Evolutionary conservation across 2,888 invertebrate species (phyloP).

Genomic region (Harmothoe impar): DNA sequence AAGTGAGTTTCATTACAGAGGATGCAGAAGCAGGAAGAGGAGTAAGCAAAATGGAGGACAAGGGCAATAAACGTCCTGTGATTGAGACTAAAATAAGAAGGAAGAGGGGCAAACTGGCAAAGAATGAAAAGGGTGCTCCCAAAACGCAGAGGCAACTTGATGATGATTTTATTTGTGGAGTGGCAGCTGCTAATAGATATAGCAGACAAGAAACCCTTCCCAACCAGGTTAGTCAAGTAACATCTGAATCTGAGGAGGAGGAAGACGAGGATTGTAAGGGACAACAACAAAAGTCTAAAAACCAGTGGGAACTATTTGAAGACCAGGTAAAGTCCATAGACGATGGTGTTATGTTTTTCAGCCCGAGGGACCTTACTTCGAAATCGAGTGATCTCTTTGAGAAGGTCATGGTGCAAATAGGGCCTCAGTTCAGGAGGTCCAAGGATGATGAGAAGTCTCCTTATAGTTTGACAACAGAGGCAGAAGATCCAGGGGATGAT

Average conservation of each 20-base stretch:
- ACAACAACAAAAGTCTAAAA: not conserved
- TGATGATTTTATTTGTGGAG: slow-evolving; percentile 30
- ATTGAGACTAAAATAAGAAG: not conserved
- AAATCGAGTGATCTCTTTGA: slow-evolving; percentile 51
- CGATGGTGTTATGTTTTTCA: slow-evolving; percentile 2
- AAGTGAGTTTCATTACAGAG: slow-evolving; percentile 14
- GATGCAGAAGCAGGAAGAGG: not conserved
- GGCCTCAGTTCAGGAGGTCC: slow-evolving; percentile 20
- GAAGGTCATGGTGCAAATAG: slow-evolving; percentile 29
- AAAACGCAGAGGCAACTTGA: not conserved
- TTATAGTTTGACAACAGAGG: not conserved
- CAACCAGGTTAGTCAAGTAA: not conserved
- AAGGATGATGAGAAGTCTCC: not conserved
- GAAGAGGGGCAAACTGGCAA: not conserved
- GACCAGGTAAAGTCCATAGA: slow-evolving; percentile 50
- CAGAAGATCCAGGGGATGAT: not conserved
- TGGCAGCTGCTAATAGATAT: slow-evolving; percentile 31
- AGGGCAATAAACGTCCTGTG: not conserved
- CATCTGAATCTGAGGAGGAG: slow-evolving; percentile 32
- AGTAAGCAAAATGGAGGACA: not conserved
- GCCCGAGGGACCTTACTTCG: slow-evolving; percentile 22
- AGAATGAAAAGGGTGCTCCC: not conserved
- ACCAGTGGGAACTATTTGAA: slow-evolving; percentile 24
- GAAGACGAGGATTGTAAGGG: not conserved
- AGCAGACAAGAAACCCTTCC: not conserved